Percentiles rank a stretch among this genome's conserved stretches.
Conservation (phyloP, 1,140 invertebrate species). For the Caenorhabditis briggsae region DNA sequence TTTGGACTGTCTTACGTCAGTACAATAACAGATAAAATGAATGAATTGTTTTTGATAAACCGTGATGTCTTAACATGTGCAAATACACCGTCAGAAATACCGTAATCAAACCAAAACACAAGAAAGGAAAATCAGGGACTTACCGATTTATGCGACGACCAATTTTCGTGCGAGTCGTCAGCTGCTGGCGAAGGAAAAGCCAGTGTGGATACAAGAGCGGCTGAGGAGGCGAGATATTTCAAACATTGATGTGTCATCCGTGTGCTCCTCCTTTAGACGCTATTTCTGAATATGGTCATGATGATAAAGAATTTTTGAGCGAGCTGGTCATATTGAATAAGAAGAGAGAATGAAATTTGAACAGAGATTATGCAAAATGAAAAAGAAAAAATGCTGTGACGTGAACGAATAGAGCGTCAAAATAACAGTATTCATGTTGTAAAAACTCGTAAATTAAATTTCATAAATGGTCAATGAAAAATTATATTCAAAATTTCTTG, state of each 20-base stretch:
- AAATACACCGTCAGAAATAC: not conserved
- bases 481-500: not conserved
- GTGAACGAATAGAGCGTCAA: no score
- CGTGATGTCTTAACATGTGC: not conserved
- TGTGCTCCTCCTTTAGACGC: not conserved
- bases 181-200: constrained; percentile 37
- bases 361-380: no score
- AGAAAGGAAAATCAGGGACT: constrained; percentile 26
- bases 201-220: constrained; percentile 52
- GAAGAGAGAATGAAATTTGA: no score
- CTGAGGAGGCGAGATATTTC: constrained; percentile 51
- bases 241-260: constrained; percentile 52
- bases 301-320: not conserved
- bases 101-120: constrained; percentile 8
- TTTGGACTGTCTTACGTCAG: not conserved
- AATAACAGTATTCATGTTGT: no score
- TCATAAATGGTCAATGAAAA: no score
- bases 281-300: constrained; percentile 13
- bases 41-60: no score
- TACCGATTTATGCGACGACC: constrained; percentile 45
- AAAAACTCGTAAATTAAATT: no score
- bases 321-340: no score
- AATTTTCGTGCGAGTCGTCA: constrained; percentile 41
- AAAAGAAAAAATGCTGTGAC: no score
- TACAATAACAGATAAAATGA: no score